Base-by-base conservation (phyloP, 2,113 vertebrate species). In the Pogonocichla stellata region DNA sequence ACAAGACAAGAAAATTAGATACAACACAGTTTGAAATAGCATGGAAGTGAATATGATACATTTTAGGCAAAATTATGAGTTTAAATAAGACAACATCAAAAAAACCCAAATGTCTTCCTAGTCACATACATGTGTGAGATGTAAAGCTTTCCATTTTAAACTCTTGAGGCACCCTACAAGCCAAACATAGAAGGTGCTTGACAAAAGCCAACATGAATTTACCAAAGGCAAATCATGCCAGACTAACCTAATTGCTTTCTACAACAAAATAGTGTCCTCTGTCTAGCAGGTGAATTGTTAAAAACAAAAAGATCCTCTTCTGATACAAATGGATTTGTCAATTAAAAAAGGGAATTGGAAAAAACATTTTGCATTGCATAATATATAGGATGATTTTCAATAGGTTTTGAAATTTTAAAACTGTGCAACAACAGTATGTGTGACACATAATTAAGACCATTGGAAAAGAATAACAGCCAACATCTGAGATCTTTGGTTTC, bases 31-130 rank as follows among this genome's bases (percentile, higher is more conserved):
- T 70, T 70, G 61, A 81, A 61, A 73, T 24, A 51, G 2, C 23
- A 12, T 26, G 13, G 33, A 73, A 11, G 12, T 60, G 11, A 42
- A 54, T 47, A 34, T 25, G 3, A 53, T 33, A 65, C 1, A 28
- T 78, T 72, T 74, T 47, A 65, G 36, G 12, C 12, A 85, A 94
- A 90, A 60, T 56, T 65, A 4, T 14, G 18, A 33, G 5, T 56
- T 87, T 64, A 54, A 81, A 61, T 14, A 16, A 29, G 65, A 54
- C 10, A 80, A 7, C 14, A 33, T 65, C 53, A 6, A 67, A 81
- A 48, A 29, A 3, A 0, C 1, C 5, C 36, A 38, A 4, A 13
- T 2, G 4, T 43, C 3, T 47, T 31, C 18, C 15, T 50, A 31
- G 26, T 25, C 3, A 29, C 6, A 53, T 57, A 14, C 12, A 14